Evolutionary conservation across 2,797 vertebrate genomes (phyloP).

Genomic region (Gallinago stenura): DNA sequence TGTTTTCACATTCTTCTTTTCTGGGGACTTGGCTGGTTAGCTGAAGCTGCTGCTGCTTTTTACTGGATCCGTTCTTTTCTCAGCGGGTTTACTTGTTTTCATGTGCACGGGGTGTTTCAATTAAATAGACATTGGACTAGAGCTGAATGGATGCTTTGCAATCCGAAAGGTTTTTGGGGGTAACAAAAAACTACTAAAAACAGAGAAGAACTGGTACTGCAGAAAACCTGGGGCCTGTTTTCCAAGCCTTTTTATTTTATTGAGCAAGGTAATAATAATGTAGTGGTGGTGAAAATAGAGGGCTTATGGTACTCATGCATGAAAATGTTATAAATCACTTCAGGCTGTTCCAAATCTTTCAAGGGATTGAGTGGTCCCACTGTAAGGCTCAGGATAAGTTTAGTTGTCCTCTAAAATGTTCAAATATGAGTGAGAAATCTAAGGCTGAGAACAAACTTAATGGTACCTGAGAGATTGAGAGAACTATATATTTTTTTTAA

Average conservation of each 20-base stretch:
- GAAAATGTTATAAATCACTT: neutral
- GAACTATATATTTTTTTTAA: neutral
- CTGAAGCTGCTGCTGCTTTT: constrained; percentile 53
- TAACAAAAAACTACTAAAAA: constrained; percentile 19
- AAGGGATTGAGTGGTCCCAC: neutral
- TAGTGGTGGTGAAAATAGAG: neutral
- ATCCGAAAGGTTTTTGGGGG: neutral
- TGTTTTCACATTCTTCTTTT: constrained; percentile 30
- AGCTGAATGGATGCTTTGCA: constrained; percentile 57
- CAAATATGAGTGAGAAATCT: neutral
- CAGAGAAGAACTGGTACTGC: constrained; percentile 52
- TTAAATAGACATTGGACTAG: neutral
- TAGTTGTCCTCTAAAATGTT: neutral
- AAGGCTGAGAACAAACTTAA: neutral
- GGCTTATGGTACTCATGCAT: neutral
- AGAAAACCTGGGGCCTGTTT: constrained; percentile 46
- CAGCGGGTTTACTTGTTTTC: constrained; percentile 7
- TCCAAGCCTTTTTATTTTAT: constrained; percentile 44
- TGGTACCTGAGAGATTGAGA: neutral
- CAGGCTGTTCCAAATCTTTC: neutral
- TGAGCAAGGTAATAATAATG: constrained; percentile 69
- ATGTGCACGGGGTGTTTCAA: neutral
- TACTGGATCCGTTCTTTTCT: constrained; percentile 22
- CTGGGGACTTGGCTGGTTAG: neutral
- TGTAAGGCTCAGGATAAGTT: neutral